A percentile compares a stretch with the other conserved stretches of the same genome.
Evolutionary conservation across 1,140 invertebrate genomes (phyloP).

Genomic region (Pemphigus obesinymphae): DNA sequence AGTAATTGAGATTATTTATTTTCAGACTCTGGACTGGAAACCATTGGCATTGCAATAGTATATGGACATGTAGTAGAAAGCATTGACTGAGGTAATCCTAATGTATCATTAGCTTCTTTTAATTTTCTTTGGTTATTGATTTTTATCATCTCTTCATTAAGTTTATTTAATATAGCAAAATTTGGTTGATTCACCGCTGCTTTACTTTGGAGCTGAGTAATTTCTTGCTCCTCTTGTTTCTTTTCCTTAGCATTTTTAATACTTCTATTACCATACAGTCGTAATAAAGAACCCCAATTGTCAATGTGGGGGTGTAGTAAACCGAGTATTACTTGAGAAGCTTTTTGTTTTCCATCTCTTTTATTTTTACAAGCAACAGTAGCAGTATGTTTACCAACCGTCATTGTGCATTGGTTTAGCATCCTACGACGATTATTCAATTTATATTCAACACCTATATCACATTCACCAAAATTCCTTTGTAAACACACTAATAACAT

Average conservation of each 20-base stretch:
- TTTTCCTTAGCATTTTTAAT: conserved; percentile 90
- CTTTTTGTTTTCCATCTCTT: conserved; percentile 93
- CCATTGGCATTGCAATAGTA: conserved; percentile 16
- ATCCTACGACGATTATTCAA: conserved; percentile 86
- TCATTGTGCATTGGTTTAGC: conserved; percentile 91
- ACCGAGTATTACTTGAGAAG: conserved; percentile 91
- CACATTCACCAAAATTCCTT: conserved; percentile 83
- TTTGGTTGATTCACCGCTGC: conserved; percentile 88
- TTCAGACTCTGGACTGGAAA: background rate
- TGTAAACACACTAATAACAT: conserved; percentile 88
- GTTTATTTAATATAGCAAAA: conserved; percentile 85
- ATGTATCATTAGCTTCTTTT: background rate
- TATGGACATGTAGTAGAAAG: conserved; percentile 1
- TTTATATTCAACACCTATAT: conserved; percentile 82
- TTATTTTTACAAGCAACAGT: conserved; percentile 91
- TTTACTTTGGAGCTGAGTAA: conserved; percentile 84
- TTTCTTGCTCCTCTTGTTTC: conserved; percentile 90
- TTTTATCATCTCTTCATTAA: conserved; percentile 82
- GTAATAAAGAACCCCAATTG: conserved; percentile 89
- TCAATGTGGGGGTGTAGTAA: conserved; percentile 84
- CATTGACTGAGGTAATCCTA: background rate
- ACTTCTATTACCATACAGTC: conserved; percentile 88
- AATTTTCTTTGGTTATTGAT: background rate
- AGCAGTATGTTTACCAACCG: conserved; percentile 84
- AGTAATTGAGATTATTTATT: background rate